A percentile compares a stretch with the other conserved stretches of the same genome.
phyloP scores from a whole-genome alignment of 2,113 vertebrate species.

The Miniopterus natalensis region DNA sequence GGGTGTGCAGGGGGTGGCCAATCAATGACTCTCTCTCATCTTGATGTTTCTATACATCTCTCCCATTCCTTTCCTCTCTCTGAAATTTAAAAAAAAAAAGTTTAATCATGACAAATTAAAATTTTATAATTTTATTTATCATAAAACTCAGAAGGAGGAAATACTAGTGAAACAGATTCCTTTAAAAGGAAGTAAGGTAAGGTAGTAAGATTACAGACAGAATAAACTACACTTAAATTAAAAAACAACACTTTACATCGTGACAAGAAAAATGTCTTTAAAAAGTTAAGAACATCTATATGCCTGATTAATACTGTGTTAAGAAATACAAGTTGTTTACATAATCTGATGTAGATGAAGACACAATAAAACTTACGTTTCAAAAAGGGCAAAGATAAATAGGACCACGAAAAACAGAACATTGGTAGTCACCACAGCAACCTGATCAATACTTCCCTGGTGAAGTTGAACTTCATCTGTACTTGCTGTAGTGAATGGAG shows the following conservation, averaged over 20 bases:
- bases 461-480: constrained; percentile 80
- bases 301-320: not conserved
- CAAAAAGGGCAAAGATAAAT: constrained; percentile 98
- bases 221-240: constrained; percentile 26
- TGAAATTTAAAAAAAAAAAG: not conserved
- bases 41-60: too few relatives aligned
- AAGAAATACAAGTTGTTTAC: not conserved
- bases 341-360: constrained; percentile 44
- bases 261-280: constrained; percentile 43
- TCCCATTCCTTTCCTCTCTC: too few relatives aligned
- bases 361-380: constrained; percentile 92
- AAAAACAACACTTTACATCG: not conserved
- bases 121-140: constrained; percentile 22
- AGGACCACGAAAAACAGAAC: constrained; percentile 95
- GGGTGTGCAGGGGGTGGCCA: too few relatives aligned
- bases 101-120: not conserved
- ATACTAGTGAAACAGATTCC: not conserved
- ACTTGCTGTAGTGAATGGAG: constrained; percentile 84
- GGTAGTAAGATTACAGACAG: not conserved
- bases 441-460: constrained; percentile 89
- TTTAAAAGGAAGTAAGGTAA: constrained; percentile 18
- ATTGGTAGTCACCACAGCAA: constrained; percentile 94
- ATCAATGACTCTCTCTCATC: too few relatives aligned
- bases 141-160: constrained; percentile 1
- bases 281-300: not conserved